Conservation (phyloP, 2,888 invertebrate genomes). For the Ommatoiulus sabulosus region DNA sequence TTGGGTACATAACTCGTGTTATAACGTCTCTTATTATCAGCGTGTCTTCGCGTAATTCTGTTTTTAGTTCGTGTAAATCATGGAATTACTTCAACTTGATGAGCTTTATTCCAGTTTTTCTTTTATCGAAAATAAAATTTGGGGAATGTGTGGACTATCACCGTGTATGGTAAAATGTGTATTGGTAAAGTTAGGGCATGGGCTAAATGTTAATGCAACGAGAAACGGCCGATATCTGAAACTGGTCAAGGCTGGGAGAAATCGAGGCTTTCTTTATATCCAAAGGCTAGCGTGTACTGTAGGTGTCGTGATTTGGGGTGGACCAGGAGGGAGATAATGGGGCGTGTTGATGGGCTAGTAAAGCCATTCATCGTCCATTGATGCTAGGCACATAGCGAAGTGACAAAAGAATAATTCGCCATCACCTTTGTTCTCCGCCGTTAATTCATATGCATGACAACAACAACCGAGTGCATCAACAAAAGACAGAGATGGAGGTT, state of each 20-base stretch:
- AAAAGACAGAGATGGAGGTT: constrained; percentile 35
- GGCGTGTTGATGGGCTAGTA: constrained; percentile 48
- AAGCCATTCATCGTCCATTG: constrained; percentile 43
- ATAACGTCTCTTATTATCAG: too few relatives aligned
- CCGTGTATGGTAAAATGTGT: too few relatives aligned
- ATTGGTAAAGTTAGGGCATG: not conserved
- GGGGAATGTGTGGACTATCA: too few relatives aligned
- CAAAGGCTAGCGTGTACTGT: not conserved
- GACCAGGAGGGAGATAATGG: constrained; percentile 1
- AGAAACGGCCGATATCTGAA: too few relatives aligned
- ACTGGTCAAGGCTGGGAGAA: not conserved
- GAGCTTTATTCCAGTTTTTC: too few relatives aligned
- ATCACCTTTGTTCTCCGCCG: constrained; percentile 39
- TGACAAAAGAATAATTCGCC: constrained; percentile 48
- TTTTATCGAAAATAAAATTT: too few relatives aligned
- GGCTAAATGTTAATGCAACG: not conserved
- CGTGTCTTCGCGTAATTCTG: too few relatives aligned
- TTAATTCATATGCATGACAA: constrained; percentile 48
- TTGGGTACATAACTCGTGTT: too few relatives aligned
- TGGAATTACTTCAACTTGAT: too few relatives aligned
- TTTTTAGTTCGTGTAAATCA: too few relatives aligned
- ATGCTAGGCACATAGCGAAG: constrained; percentile 38
- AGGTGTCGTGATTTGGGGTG: not conserved
- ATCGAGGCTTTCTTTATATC: not conserved
- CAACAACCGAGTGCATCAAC: constrained; percentile 26